Evolutionary conservation across 1,140 invertebrate genomes (phyloP), one percentile per base, ranked within the genome.

Genomic region (Drosophila watanabei): DNA sequence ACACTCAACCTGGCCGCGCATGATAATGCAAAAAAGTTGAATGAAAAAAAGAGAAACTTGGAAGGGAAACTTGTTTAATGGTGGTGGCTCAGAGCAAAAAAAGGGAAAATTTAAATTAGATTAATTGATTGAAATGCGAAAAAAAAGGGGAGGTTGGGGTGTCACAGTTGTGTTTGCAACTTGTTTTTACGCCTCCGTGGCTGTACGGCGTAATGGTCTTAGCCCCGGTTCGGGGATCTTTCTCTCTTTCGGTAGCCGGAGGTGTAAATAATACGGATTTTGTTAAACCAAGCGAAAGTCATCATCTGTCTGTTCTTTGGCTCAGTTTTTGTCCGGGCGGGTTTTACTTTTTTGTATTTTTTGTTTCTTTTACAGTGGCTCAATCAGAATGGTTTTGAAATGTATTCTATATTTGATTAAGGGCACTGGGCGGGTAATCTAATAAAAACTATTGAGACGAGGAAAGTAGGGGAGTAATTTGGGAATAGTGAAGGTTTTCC

Each of bases 41-140:
- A 54, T 48, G 57, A 70, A 62, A 72, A 11, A 16, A 5, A 4
- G 54, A n/a, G n/a, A n/a, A n/a, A n/a, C n/a, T n/a, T n/a, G n/a
- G n/a, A 64, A 65, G 28, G 30, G 75, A 65, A 88, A 85, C 85
- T 80, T 73, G 81, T 89, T 89, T 81, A 75, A 85, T 65, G 82
- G 85, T 82, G 75, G 84, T 84, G 82, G 82, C 76, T 77, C 54
- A 58, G 59, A 48, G 14, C 45, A 24, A 84, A 57, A 51, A 79
- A 79, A 81, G 64, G 69, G 72, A 71, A 89, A 92, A 86, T 92
- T 92, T 89, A 92, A 92, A 92, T 92, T 92, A 92, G 91, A 92
- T 92, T 92, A 92, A 92, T 92, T 92, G 91, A 92, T 92, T 91
- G 91, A 92, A 92, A 91, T 78, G 79, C 82, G 72, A 59, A 70